Conservation (phyloP, 2,797 vertebrate genomes). For the Squalus acanthias region DNA sequence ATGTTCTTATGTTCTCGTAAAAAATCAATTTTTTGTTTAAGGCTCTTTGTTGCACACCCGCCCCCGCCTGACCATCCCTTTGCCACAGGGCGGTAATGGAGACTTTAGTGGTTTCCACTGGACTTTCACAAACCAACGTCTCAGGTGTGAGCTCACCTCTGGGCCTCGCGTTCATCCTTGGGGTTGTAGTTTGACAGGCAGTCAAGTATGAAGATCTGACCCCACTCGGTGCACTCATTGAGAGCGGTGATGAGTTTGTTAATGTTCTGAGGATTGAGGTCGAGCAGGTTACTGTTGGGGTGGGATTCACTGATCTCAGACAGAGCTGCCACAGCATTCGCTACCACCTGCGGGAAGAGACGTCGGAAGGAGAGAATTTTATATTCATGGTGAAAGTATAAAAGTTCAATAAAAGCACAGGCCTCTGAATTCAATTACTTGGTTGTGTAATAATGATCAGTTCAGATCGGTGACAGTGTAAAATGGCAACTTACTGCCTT, state of each 20-base stretch:
- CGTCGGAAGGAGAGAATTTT: background rate
- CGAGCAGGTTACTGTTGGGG: conserved; percentile 71
- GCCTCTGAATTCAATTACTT: background rate
- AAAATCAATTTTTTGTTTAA: background rate
- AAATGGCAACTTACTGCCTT: background rate
- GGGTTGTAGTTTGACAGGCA: conserved; percentile 73
- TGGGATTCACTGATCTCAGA: conserved; percentile 73
- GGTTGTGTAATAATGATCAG: background rate
- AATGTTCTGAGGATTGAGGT: conserved; percentile 72
- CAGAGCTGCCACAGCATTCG: conserved; percentile 68
- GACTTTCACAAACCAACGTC: background rate
- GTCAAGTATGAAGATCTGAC: conserved; percentile 74
- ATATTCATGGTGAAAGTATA: background rate
- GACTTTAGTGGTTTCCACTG: background rate
- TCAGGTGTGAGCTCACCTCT: conserved; percentile 55
- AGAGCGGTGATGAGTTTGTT: conserved; percentile 70
- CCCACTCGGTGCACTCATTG: conserved; percentile 73
- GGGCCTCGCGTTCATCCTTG: conserved; percentile 70
- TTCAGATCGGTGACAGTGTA: background rate
- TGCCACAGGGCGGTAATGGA: background rate
- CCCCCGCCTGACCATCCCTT: background rate
- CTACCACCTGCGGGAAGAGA: conserved; percentile 60
- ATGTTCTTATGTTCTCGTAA: too few species aligned
- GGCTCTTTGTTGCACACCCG: background rate
- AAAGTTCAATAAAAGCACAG: background rate